Percentiles rank a stretch among this genome's conserved stretches.
phyloP scores from a whole-genome alignment of 2,113 vertebrate species.

The Hyperopisus bebe region DNA sequence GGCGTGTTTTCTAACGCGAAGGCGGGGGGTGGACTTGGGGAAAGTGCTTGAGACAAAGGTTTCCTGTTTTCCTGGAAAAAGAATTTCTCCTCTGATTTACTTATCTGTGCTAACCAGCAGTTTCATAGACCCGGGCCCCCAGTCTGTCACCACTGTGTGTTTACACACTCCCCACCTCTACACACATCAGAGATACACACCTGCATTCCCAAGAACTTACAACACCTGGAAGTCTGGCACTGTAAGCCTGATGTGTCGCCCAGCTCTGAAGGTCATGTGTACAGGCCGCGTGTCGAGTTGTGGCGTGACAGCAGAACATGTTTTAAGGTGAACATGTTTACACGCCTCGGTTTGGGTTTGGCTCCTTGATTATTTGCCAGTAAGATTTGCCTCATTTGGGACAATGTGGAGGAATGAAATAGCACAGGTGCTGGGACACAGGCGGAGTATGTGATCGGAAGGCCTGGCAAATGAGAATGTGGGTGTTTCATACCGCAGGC shows the following conservation, averaged over 20 bases:
- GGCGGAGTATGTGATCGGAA: background rate
- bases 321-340: background rate
- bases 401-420: background rate
- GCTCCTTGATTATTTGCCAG: background rate
- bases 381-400: background rate
- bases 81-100: constrained; percentile 48
- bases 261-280: background rate
- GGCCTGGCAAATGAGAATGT: background rate
- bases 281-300: background rate
- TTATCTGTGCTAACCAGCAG: constrained; percentile 48
- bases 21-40: constrained; percentile 33
- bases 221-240: background rate
- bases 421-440: background rate
- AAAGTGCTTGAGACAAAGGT: constrained; percentile 49
- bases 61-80: constrained; percentile 44
- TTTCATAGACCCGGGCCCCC: background rate
- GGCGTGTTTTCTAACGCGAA: constrained; percentile 13
- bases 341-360: background rate
- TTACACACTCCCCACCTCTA: background rate
- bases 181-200: too few relatives aligned
- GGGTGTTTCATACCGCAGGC: background rate
- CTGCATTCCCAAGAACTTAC: background rate
- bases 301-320: background rate
- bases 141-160: background rate
- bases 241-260: background rate